Percentiles rank a stretch among this genome's conserved stretches.
Conservation (phyloP, 1,140 invertebrate species). For the Vanessa atalanta region DNA sequence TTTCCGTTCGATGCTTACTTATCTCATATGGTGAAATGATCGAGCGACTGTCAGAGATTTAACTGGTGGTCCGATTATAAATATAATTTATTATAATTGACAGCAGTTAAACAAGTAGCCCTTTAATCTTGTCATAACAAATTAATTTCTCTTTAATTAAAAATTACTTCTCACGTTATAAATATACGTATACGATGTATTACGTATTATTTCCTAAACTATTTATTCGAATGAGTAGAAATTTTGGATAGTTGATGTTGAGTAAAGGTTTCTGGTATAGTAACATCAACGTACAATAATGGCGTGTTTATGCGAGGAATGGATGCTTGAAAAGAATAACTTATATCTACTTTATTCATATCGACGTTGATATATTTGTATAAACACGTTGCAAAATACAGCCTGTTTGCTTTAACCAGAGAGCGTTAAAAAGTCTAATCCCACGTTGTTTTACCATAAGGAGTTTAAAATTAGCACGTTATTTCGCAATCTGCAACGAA, state of each 20-base stretch:
- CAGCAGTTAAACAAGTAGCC: not conserved
- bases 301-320: too few species aligned
- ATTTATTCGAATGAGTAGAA: too few species aligned
- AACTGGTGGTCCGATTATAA: not conserved
- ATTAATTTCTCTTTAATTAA: not conserved
- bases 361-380: not conserved
- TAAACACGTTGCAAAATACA: constrained; percentile 5
- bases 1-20: constrained; percentile 26
- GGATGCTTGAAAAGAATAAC: too few species aligned
- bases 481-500: constrained; percentile 19
- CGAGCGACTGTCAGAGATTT: not conserved
- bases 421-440: constrained; percentile 9
- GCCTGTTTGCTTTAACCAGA: constrained; percentile 11
- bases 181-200: too few species aligned
- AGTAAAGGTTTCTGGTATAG: not conserved
- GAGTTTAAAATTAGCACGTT: constrained; percentile 18
- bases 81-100: constrained; percentile 7
- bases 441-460: constrained; percentile 21
- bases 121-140: constrained; percentile 1
- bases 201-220: too few species aligned
- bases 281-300: not conserved
- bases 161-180: not conserved
- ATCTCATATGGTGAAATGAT: constrained; percentile 19
- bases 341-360: not conserved
- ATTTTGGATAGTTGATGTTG: too few species aligned